Conservation (phyloP, 2,113 vertebrate genomes). For the Salvelinus sp. region DNA sequence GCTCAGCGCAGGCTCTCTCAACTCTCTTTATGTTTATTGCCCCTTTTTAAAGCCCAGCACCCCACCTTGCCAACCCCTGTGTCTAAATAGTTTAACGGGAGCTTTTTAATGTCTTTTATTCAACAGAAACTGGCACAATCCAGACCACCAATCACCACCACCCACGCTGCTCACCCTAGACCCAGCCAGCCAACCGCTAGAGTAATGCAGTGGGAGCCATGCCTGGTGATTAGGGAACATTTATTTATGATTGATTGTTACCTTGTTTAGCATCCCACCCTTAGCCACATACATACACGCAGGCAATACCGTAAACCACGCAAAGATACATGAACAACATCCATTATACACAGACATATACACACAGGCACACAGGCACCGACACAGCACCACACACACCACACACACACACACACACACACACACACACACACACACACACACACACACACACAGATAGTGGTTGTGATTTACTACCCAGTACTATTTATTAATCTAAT, state of each 20-base stretch:
- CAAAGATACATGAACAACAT: constrained; percentile 15
- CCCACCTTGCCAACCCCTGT: constrained; percentile 39
- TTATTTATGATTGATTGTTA: constrained; percentile 54
- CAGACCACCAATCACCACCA: constrained; percentile 27
- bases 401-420: constrained; percentile 4
- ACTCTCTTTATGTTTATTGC: constrained; percentile 14
- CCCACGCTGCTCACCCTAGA: constrained; percentile 21
- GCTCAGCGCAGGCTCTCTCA: neutral
- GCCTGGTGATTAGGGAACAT: constrained; percentile 40
- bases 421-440: constrained; percentile 19
- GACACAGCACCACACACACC: too few relatives aligned
- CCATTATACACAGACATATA: constrained; percentile 23
- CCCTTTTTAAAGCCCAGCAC: constrained; percentile 19
- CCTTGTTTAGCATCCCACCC: constrained; percentile 47
- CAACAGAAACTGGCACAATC: constrained; percentile 55
- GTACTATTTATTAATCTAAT: constrained; percentile 74
- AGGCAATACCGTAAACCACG: constrained; percentile 21
- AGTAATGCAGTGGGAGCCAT: constrained; percentile 31
- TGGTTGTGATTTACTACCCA: constrained; percentile 65
- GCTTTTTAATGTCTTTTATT: constrained; percentile 71
- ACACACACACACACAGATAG: neutral
- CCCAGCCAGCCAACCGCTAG: constrained; percentile 42
- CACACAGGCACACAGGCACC: constrained; percentile 14
- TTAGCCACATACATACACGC: constrained; percentile 27
- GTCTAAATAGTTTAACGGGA: constrained; percentile 74